Base-by-base conservation (phyloP, 2,888 invertebrate species). In the Chesias legatella region DNA sequence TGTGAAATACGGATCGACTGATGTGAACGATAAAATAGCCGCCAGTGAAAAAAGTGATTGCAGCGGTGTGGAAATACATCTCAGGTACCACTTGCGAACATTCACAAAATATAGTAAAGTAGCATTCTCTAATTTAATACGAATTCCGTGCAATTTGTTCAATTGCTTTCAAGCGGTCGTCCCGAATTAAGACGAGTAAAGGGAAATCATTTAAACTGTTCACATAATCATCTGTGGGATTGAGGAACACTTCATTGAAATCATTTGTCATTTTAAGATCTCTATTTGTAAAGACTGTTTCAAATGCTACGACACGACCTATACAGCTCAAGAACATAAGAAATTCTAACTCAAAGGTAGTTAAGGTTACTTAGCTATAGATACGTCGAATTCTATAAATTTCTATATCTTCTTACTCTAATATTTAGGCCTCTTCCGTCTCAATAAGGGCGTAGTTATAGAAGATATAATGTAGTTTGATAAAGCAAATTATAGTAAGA, bases 1-100 rank as follows among this genome's bases (percentile, higher is more conserved):
- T 68, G 65, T 70, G 1, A 84, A 77, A 60, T 86, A 86, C 56
- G 86, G 86, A 43, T 69, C 86, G 6, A 85, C 79, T 24, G 74
- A 74, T 44, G 61, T 57, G 13, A 67, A 70, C 41, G 73, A 68
- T 34, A 66, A 68, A 58, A 55, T 51, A 33, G 58, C 64, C 47
- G 70, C 74, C 48, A 66, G 56, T 51, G 66, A 63, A 44, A 67
- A 72, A 53, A 72, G 69, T 55, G 63, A 61, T 28, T 43, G 41
- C 4, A 47, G 57, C 31, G 63, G 67, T 46, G 63, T 60, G 49
- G 72, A 77, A 58, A 67, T 70, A 49, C 58, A 67, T 57, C 53
- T 69, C 53, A 82, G 83, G 82, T 83, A 79, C 63, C 60, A 51
- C 33, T 17, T 43, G 41, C 42, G 28, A 32, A 36, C 28, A 43